Percentiles rank a stretch among this genome's conserved stretches.
phyloP scores from a whole-genome alignment of 2,888 invertebrate species.

The Allygus modestus region DNA sequence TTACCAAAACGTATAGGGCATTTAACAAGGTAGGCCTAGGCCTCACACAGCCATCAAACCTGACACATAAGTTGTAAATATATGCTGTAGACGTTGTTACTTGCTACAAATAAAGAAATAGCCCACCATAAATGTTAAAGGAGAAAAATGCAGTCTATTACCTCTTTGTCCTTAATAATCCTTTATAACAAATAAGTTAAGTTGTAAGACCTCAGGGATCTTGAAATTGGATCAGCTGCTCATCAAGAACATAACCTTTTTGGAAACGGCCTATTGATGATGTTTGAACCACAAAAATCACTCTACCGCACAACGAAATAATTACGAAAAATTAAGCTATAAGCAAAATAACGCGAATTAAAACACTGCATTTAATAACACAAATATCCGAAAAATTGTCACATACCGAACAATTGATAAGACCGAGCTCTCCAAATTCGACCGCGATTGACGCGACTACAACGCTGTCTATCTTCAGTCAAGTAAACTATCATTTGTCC shows the following conservation, averaged over 20 bases:
- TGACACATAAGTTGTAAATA: too few relatives aligned
- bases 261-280: background rate
- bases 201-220: background rate
- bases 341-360: background rate
- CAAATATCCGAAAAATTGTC: background rate
- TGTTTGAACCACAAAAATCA: background rate
- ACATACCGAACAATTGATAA: background rate
- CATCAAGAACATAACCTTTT: background rate
- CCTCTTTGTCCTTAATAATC: too few relatives aligned
- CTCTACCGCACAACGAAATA: background rate
- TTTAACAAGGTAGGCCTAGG: too few relatives aligned
- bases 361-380: background rate
- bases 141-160: too few relatives aligned
- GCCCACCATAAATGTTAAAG: too few relatives aligned
- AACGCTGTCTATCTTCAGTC: background rate
- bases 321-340: background rate
- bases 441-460: background rate
- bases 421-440: background rate
- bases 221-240: conserved; percentile 28
- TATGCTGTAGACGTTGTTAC: too few relatives aligned
- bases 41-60: too few relatives aligned
- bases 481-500: background rate
- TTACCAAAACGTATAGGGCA: too few relatives aligned
- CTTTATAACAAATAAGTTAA: background rate
- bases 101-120: too few relatives aligned